phyloP scores from a whole-genome alignment of 2,113 vertebrate species.

The Alethe castanea region DNA sequence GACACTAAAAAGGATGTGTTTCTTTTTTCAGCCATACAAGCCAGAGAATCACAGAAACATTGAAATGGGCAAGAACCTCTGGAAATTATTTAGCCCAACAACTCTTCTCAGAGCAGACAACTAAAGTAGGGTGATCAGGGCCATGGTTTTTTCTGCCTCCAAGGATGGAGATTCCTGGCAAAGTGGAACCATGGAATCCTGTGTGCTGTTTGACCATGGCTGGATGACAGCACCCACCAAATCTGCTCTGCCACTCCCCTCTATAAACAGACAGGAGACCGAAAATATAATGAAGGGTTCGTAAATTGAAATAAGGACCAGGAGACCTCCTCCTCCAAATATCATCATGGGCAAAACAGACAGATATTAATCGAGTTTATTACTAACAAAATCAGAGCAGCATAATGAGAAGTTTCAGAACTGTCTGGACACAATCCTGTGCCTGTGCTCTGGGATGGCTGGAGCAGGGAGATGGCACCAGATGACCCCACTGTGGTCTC shows the following conservation, averaged over 20 bases:
- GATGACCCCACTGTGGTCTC: too few species aligned
- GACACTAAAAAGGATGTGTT: accelerated
- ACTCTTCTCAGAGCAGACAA: not conserved
- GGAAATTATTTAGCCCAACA: not conserved
- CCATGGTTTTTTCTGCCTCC: not conserved
- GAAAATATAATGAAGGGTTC: not conserved
- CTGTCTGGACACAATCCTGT: not conserved
- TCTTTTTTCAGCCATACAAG: not conserved
- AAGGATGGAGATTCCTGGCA: not conserved
- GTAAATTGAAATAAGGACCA: not conserved
- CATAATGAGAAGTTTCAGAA: not conserved
- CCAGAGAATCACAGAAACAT: not conserved
- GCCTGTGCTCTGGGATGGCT: not conserved
- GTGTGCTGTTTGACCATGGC: not conserved
- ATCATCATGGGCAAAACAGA: not conserved
- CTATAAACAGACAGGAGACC: not conserved
- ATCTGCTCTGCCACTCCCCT: too few species aligned
- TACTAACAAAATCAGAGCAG: not conserved
- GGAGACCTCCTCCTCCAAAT: not conserved
- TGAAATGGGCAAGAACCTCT: not conserved
- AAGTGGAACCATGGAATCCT: not conserved
- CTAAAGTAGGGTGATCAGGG: not conserved
- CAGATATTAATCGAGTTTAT: not conserved
- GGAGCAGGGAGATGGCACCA: not conserved
- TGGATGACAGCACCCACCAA: not conserved